phyloP scores from a whole-genome alignment of 2,888 invertebrate species.

The Panopea generosa region DNA sequence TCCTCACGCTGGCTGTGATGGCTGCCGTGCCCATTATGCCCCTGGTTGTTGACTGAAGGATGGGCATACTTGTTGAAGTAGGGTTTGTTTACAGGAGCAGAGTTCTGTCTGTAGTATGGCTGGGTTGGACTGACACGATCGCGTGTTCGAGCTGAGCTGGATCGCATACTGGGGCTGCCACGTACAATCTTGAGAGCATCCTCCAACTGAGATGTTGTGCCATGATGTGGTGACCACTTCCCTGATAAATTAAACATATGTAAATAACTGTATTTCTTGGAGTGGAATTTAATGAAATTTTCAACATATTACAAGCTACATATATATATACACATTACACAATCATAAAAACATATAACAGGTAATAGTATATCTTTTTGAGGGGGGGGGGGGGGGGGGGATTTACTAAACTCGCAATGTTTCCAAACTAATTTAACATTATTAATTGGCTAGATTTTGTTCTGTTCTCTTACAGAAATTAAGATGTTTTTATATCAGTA shows the following conservation, averaged over 20 bases:
- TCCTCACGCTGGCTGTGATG: conserved; percentile 54
- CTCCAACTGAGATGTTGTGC: conserved; percentile 66
- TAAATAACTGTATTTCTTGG: too few species aligned
- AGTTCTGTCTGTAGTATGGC: conserved; percentile 62
- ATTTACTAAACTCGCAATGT: too few species aligned
- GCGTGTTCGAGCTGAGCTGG: conserved; percentile 42
- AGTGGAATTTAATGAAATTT: too few species aligned
- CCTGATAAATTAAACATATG: conserved; percentile 20
- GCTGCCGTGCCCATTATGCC: conserved; percentile 19
- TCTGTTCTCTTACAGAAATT: too few species aligned
- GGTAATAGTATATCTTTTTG: too few species aligned
- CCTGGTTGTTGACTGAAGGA: conserved; percentile 44
- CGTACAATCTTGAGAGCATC: conserved; percentile 77
- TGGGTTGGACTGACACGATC: conserved; percentile 43
- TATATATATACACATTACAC: too few species aligned
- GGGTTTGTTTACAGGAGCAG: conserved; percentile 71
- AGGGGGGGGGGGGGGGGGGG: too few species aligned
- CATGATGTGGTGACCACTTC: conserved; percentile 56
- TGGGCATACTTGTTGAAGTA: conserved; percentile 73
- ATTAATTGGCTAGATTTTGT: too few species aligned
- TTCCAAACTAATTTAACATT: too few species aligned
- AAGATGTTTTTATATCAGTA: too few species aligned
- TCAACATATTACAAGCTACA: too few species aligned
- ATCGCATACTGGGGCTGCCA: conserved; percentile 69
- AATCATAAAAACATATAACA: too few species aligned